Evolutionary conservation across 2,113 vertebrate genomes (phyloP).

Genomic region (Rattus rattus): DNA sequence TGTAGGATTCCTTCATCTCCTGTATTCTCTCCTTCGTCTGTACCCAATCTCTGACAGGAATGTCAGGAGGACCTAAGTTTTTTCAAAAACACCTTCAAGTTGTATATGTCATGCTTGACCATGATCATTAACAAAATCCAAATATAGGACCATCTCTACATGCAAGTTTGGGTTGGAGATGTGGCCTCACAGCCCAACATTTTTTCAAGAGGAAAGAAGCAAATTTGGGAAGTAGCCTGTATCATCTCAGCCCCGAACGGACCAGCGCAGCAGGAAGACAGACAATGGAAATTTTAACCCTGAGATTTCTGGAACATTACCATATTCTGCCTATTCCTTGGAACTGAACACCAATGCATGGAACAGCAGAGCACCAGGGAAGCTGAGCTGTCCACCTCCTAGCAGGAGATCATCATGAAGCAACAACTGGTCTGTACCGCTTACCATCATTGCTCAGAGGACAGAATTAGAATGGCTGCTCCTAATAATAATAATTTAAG

Average conservation of each 20-base stretch:
- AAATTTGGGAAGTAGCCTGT: not conserved
- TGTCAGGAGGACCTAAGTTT: not conserved
- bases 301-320: not conserved
- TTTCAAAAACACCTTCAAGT: not conserved
- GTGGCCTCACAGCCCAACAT: not conserved
- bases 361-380: not conserved
- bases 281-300: not conserved
- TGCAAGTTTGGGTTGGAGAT: not conserved
- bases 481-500: not conserved
- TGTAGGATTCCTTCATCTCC: not conserved
- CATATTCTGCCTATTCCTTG: not conserved
- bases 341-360: not conserved
- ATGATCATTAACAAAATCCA: not conserved
- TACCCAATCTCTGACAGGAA: not conserved
- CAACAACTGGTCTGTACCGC: not conserved
- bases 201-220: not conserved
- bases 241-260: not conserved
- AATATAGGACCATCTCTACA: not conserved
- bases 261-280: not conserved
- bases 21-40: not conserved
- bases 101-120: not conserved
- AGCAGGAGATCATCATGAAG: not conserved
- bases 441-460: not conserved
- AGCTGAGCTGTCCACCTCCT: not conserved
- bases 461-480: not conserved